Evolutionary conservation across 2,113 vertebrate species (phyloP).

Genomic region (Papio anubis): DNA sequence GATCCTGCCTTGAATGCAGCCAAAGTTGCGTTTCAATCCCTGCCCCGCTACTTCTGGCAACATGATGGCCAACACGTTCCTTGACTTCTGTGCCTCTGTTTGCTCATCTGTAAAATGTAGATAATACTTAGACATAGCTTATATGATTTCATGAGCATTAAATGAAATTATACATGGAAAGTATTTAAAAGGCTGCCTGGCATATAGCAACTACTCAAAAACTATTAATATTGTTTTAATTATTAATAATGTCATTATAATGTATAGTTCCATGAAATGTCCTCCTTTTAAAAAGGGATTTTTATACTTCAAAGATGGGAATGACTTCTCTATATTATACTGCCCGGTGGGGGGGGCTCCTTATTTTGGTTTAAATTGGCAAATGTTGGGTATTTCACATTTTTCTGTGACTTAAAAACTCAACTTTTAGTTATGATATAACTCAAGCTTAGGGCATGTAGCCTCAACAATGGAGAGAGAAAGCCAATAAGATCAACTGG

Average conservation of each 20-base stretch:
- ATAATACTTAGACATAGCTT: not conserved
- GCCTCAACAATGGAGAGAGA: not conserved
- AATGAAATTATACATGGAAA: not conserved
- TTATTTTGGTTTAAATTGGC: slow-evolving; percentile 34
- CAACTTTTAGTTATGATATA: not conserved
- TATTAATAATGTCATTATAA: not conserved
- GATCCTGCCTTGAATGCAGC: not conserved
- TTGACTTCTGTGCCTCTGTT: not conserved
- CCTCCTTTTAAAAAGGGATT: not conserved
- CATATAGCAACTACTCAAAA: not conserved
- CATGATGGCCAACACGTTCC: not conserved
- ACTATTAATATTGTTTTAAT: not conserved
- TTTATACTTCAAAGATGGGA: not conserved
- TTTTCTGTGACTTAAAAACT: not conserved
- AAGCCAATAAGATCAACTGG: not conserved
- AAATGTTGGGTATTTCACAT: not conserved
- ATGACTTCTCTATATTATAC: not conserved
- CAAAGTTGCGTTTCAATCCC: not conserved
- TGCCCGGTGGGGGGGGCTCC: not conserved
- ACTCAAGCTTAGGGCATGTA: not conserved
- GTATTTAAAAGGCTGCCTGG: not conserved
- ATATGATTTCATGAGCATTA: not conserved
- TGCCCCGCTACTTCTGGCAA: not conserved
- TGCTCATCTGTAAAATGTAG: not conserved
- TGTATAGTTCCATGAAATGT: not conserved